Conservation (phyloP, 2,888 invertebrate species). For the Psylliodes chrysocephalus region DNA sequence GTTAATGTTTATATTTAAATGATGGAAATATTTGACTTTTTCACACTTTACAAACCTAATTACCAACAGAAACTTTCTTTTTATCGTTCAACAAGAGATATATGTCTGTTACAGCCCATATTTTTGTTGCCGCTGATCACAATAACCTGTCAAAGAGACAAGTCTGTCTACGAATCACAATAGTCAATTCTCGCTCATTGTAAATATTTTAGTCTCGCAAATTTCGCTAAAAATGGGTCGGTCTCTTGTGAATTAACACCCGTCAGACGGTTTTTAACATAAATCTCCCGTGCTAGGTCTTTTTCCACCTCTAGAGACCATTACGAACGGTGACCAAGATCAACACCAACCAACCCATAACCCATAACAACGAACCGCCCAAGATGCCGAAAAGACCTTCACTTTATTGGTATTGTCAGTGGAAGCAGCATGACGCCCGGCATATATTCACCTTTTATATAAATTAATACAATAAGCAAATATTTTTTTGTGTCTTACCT, state of each 20-base stretch:
- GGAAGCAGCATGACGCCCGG: conserved; percentile 53
- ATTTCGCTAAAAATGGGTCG: neutral
- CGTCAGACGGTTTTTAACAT: neutral
- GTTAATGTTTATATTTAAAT: no score
- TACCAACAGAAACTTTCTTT: no score
- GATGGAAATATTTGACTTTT: no score
- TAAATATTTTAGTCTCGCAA: neutral
- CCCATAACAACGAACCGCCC: conserved; percentile 44
- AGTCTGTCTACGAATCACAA: no score
- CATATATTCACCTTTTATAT: conserved; percentile 18
- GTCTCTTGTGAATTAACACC: neutral
- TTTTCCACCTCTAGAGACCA: conserved; percentile 20
- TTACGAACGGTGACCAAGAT: conserved; percentile 31
- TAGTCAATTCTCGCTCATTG: no score
- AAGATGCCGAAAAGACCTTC: conserved; percentile 48
- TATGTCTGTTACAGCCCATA: no score
- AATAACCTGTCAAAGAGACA: no score
- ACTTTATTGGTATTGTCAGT: conserved; percentile 54
- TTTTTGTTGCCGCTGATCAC: no score
- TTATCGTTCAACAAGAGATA: no score
- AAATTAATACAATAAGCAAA: conserved; percentile 32
- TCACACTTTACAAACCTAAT: no score
- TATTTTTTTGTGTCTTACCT: conserved; percentile 25
- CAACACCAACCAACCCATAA: no score
- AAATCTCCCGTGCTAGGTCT: conserved; percentile 30